A percentile compares a stretch with the other conserved stretches of the same genome.
phyloP scores from a whole-genome alignment of 2,888 invertebrate species.

The Branchipolynoe longqiensis region DNA sequence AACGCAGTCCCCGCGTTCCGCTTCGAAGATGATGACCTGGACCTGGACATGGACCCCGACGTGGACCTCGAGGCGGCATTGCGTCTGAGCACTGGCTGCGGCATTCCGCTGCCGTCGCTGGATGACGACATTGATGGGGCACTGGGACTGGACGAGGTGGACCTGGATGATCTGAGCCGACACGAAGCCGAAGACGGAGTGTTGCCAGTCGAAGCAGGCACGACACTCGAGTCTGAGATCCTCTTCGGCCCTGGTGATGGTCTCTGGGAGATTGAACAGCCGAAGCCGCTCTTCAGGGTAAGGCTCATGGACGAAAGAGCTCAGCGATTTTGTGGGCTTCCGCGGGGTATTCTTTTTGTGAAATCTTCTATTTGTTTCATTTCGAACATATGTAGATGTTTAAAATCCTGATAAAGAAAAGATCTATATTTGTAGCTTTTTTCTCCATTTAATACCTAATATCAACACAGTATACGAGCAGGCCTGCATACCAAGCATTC shows the following conservation, averaged over 20 bases:
- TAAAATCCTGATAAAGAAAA: too few species aligned
- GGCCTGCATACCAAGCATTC: too few species aligned
- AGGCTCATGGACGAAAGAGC: too few species aligned
- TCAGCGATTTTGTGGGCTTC: too few species aligned
- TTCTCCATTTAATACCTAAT: too few species aligned
- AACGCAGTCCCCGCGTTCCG: neutral
- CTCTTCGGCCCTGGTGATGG: neutral
- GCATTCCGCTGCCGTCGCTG: conserved; percentile 55
- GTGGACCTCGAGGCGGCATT: neutral
- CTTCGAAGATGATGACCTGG: conserved; percentile 9
- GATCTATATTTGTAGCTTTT: too few species aligned
- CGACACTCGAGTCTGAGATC: conserved; percentile 53
- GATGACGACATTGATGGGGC: neutral
- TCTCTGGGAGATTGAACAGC: conserved; percentile 13
- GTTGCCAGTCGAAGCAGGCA: neutral
- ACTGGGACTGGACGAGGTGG: conserved; percentile 21
- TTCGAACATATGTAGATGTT: too few species aligned
- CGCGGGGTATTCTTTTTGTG: too few species aligned
- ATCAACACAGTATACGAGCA: too few species aligned
- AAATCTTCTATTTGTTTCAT: too few species aligned
- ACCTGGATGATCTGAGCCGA: conserved; percentile 64
- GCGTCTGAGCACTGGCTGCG: neutral
- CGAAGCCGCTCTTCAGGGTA: conserved; percentile 16
- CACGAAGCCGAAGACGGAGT: conserved; percentile 21
- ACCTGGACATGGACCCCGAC: neutral